Base-by-base conservation (phyloP, 2,888 invertebrate species). In the Dusona sp. region DNA sequence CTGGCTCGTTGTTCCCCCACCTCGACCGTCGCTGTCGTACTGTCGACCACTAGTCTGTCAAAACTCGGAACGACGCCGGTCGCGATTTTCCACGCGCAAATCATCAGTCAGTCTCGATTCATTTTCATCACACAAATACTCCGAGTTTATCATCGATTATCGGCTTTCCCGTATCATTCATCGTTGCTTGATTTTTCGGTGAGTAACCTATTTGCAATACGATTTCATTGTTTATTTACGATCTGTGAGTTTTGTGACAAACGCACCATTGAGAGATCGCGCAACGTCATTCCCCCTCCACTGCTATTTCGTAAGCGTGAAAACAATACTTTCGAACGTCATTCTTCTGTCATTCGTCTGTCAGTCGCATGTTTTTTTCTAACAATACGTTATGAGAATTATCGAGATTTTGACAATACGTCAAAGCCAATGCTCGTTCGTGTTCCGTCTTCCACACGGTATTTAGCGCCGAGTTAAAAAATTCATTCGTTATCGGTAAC, bases 11-110 rank as follows among this genome's bases (percentile, higher is more conserved):
- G 25, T 42, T 11, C 36, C 33, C 33, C 36, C 73, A 9, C 42
- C 29, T 2, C n/a, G 1, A 16, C 61, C 25, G 29, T 22, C 22
- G 38, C 61, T 48, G 25, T 73, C 65, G 8, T 9, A 19, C n/a
- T n/a, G n/a, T n/a, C n/a, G n/a, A n/a, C 19, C 29, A 13, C 54
- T 54, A 29, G 73, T 57, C 86, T 86, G 83, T 86, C 83, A 86
- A 74, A 75, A 79, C 65, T 13, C 3, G 22, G 25, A 29, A 22
- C 51, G 73, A 84, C 67, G 83, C 83, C 86, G 83, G 77, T 83
- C 57, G 29, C 48, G 25, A 72, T 79, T 83, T 65, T 72, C 25
- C 45, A 22, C 38, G n/a, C 19, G 36, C 19, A 57, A 75, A 64
- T 79, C 74, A 75, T 75, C 74, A 48, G 33, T 13, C 51, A 84